phyloP scores from a whole-genome alignment of 2,113 vertebrate species.

The Chascanopsetta lugubris region DNA sequence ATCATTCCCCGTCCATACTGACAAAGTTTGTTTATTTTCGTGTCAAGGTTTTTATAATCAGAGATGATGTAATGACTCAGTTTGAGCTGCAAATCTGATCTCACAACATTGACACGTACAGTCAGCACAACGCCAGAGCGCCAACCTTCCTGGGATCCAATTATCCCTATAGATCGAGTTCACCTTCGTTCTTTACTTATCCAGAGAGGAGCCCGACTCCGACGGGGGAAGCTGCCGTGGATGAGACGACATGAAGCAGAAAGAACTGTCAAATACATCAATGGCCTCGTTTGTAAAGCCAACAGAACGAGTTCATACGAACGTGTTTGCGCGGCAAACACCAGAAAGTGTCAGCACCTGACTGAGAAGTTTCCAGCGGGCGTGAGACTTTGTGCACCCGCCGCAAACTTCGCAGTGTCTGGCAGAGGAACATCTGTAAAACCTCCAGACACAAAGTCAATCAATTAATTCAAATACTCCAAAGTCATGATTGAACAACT shows the following conservation, averaged over 20 bases:
- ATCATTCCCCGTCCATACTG: background rate
- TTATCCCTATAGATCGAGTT: constrained; percentile 61
- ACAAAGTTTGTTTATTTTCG: background rate
- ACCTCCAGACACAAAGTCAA: too few species aligned
- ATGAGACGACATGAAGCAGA: constrained; percentile 61
- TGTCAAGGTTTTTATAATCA: background rate
- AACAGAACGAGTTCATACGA: too few species aligned
- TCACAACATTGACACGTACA: constrained; percentile 13
- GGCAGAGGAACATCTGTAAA: too few species aligned
- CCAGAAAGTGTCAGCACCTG: too few species aligned
- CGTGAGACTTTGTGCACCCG: too few species aligned
- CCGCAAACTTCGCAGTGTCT: too few species aligned
- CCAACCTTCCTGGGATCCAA: constrained; percentile 61
- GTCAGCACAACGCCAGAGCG: constrained; percentile 9
- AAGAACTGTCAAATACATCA: constrained; percentile 51
- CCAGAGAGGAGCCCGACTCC: constrained; percentile 44
- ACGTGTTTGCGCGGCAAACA: too few species aligned
- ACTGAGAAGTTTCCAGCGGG: too few species aligned
- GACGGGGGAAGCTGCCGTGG: constrained; percentile 46
- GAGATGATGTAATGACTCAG: background rate
- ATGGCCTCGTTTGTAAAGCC: too few species aligned
- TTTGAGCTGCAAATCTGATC: constrained; percentile 1
- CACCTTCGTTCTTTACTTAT: constrained; percentile 68
- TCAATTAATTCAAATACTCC: too few species aligned
- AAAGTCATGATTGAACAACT: too few species aligned